Base-by-base conservation (phyloP, 1,140 invertebrate genomes). In the Drosophila albomicans region DNA sequence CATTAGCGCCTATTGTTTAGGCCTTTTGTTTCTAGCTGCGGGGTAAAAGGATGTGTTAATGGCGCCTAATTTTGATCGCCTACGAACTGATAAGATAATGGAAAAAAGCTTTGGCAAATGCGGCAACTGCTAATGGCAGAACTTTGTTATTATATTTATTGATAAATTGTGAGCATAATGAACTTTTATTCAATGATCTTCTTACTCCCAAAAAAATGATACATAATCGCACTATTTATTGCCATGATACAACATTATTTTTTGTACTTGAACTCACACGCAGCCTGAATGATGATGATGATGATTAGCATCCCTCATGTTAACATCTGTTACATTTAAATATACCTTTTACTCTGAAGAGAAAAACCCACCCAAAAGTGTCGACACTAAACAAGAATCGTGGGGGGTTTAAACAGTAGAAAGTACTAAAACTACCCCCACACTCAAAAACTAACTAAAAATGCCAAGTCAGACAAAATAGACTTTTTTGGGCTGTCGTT, bases 181-280 rank as follows among this genome's bases (percentile, higher is more conserved):
- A 57, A 67, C 63, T 59, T 20, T 54, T 7, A 35, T 13, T 35
- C 51, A 30, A 28, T 59, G 56, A 67, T 67, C 54, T 45, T 6
- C 35, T 52, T 73, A 25, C 3, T 8, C 32, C 35, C n/a, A 11
- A 38, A 48, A 61, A 66, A 43, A 73, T 45, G 35, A 71, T 75
- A 58, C 59, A 67, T 91, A 91, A 91, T 91, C 88, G 48, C 88
- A 91, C 88, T 91, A 91, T 91, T 91, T 91, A 91, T 91, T 91
- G 88, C 88, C 81, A 91, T 91, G 80, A 91, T 91, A 91, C 82
- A 88, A 91, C 88, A 87, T 81, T 91, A 91, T 91, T 81, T 91
- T 79, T 43, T 56, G 52, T 72, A 72, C 68, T 82, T 46, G 35
- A 59, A 59, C 82, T 76, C 51, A 41, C 38, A 41, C 8, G 38